A percentile compares a stretch with the other conserved stretches of the same genome.
phyloP scores from a whole-genome alignment of 2,888 invertebrate genomes.

The Linhomoeus sp. region DNA sequence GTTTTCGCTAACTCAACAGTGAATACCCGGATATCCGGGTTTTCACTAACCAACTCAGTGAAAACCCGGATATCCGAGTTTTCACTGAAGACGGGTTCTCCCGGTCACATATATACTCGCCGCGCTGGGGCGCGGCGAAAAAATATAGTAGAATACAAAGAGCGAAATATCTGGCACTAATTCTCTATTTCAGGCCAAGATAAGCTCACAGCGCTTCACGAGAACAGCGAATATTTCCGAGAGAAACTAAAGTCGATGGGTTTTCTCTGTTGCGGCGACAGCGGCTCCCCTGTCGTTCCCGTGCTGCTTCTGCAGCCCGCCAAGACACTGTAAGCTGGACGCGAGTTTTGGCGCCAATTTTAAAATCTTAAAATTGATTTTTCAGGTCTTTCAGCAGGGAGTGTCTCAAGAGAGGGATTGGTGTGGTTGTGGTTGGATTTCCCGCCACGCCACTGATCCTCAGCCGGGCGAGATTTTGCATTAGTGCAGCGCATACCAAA shows the following conservation, averaged over 20 bases:
- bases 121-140: too few relatives aligned
- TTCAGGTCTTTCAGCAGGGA: not conserved
- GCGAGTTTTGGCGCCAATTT: too few relatives aligned
- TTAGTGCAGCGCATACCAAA: constrained; percentile 80
- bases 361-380: too few relatives aligned
- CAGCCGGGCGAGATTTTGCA: constrained; percentile 63
- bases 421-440: constrained; percentile 86
- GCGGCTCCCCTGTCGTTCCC: constrained; percentile 87
- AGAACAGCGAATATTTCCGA: constrained; percentile 63
- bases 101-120: too few relatives aligned
- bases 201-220: constrained; percentile 11
- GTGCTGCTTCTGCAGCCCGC: constrained; percentile 75
- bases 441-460: constrained; percentile 86
- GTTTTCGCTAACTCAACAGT: too few relatives aligned
- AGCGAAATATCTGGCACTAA: too few relatives aligned
- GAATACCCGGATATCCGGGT: too few relatives aligned
- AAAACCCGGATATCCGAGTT: too few relatives aligned
- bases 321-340: constrained; percentile 54
- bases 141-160: too few relatives aligned
- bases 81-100: too few relatives aligned
- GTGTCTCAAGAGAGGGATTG: constrained; percentile 51
- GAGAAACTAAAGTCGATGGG: constrained; percentile 59
- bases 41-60: too few relatives aligned
- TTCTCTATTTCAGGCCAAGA: too few relatives aligned
- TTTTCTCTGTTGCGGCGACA: constrained; percentile 73